Evolutionary conservation across 2,113 vertebrate genomes (phyloP).

Genomic region (Aleadryas rufinucha): DNA sequence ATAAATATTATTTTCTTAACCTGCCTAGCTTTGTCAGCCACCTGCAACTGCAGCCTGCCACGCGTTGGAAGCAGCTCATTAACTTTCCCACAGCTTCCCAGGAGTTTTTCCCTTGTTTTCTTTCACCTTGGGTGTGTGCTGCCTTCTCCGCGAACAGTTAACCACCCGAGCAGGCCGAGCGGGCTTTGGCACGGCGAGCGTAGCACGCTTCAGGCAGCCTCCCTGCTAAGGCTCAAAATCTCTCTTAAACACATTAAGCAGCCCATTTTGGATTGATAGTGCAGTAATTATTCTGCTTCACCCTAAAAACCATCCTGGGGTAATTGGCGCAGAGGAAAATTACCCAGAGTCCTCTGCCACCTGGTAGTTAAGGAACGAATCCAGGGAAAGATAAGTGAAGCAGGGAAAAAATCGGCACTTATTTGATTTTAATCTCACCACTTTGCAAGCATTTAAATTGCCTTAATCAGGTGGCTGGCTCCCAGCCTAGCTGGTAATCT

Average conservation of each 20-base stretch:
- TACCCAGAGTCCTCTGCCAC: conserved; percentile 87
- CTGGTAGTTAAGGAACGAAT: conserved; percentile 88
- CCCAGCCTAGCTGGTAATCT: conserved; percentile 87
- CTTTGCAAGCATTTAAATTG: conserved; percentile 98
- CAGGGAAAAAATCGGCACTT: conserved; percentile 85
- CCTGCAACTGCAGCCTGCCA: conserved; percentile 76
- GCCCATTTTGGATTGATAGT: conserved; percentile 93
- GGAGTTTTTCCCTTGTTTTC: conserved; percentile 76
- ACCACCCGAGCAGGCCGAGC: conserved; percentile 48
- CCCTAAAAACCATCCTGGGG: conserved; percentile 90
- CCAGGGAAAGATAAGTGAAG: conserved; percentile 87
- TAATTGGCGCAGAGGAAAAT: conserved; percentile 89
- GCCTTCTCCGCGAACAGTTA: conserved; percentile 62
- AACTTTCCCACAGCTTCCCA: conserved; percentile 75
- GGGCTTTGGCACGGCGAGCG: conserved; percentile 57
- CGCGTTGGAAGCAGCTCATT: conserved; percentile 78
- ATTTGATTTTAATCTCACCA: conserved; percentile 98
- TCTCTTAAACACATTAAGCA: conserved; percentile 92
- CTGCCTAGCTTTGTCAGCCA: conserved; percentile 77
- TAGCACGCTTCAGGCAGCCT: conserved; percentile 73
- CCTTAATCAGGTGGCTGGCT: conserved; percentile 91
- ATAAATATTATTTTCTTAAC: conserved; percentile 84
- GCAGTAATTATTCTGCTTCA: conserved; percentile 94
- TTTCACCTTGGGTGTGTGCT: conserved; percentile 75
- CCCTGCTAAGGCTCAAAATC: conserved; percentile 83